phyloP scores from a whole-genome alignment of 2,113 vertebrate species.

The Phaethon lepturus region DNA sequence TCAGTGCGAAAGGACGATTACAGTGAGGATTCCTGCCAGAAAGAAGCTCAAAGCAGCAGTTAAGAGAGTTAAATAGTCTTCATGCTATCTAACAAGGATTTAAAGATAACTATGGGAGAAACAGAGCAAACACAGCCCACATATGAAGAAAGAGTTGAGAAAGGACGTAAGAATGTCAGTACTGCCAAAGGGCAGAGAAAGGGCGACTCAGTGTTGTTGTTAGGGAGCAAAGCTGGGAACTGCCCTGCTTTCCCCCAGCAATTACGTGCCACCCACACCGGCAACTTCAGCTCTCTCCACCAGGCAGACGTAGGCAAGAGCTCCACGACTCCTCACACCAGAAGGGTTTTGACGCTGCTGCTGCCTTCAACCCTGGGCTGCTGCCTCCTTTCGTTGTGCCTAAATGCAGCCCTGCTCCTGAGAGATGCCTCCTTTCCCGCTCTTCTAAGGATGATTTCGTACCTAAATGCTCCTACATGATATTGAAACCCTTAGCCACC shows the following conservation, averaged over 20 bases:
- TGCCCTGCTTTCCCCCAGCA: background rate
- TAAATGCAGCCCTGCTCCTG: background rate
- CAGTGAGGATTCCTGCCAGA: background rate
- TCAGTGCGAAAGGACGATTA: background rate
- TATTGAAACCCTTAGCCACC: background rate
- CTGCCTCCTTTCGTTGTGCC: background rate
- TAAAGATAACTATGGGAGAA: background rate
- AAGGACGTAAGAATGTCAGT: background rate
- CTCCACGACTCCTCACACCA: rapidly evolving
- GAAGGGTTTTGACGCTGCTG: background rate
- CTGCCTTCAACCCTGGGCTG: background rate
- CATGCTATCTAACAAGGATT: background rate
- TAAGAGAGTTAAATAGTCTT: background rate
- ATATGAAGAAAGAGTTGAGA: background rate
- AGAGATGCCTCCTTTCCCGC: background rate
- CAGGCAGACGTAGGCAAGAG: background rate
- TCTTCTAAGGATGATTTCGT: background rate
- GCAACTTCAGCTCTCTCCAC: background rate
- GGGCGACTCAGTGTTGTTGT: background rate
- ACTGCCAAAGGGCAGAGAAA: background rate
- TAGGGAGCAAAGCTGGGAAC: background rate
- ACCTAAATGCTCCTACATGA: background rate
- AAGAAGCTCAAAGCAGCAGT: background rate
- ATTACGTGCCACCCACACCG: background rate
- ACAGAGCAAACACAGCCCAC: background rate